Evolutionary conservation across 2,888 invertebrate species (phyloP).

Genomic region (Cephus pygmeus): DNA sequence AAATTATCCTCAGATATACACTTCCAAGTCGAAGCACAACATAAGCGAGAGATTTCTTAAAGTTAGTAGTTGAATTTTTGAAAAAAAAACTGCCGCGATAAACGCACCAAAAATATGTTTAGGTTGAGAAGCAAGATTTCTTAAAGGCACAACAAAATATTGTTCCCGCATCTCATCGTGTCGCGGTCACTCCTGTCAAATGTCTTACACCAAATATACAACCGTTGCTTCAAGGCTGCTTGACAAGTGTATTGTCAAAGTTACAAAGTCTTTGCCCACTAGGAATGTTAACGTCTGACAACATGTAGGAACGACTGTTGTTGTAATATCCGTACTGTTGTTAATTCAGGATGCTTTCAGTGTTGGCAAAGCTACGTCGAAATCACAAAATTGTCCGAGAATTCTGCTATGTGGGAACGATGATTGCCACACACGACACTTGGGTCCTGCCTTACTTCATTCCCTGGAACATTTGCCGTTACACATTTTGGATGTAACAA

Average conservation of each 20-base stretch:
- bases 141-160: conserved; percentile 71
- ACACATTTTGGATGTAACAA: conserved; percentile 75
- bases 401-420: conserved; percentile 67
- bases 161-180: conserved; percentile 75
- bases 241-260: conserved; percentile 64
- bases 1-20: conserved; percentile 73
- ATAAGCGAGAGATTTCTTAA: conserved; percentile 74
- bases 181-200: conserved; percentile 69
- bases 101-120: conserved; percentile 15
- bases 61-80: conserved; percentile 29
- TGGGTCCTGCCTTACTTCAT: conserved; percentile 84
- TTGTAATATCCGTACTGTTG: background rate
- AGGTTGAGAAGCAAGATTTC: conserved; percentile 70
- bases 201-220: conserved; percentile 70
- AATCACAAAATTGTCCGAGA: conserved; percentile 64
- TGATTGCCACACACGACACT: conserved; percentile 72
- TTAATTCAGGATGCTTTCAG: conserved; percentile 25
- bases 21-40: conserved; percentile 68
- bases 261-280: conserved; percentile 70
- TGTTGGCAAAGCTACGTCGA: conserved; percentile 41
- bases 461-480: conserved; percentile 80
- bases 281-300: conserved; percentile 64
- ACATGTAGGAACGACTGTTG: conserved; percentile 54
- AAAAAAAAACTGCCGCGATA: background rate
- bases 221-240: conserved; percentile 70